Percentiles rank a stretch among this genome's conserved stretches.
Conservation (phyloP, 2,888 invertebrate genomes). For the Dorcus hopei region DNA sequence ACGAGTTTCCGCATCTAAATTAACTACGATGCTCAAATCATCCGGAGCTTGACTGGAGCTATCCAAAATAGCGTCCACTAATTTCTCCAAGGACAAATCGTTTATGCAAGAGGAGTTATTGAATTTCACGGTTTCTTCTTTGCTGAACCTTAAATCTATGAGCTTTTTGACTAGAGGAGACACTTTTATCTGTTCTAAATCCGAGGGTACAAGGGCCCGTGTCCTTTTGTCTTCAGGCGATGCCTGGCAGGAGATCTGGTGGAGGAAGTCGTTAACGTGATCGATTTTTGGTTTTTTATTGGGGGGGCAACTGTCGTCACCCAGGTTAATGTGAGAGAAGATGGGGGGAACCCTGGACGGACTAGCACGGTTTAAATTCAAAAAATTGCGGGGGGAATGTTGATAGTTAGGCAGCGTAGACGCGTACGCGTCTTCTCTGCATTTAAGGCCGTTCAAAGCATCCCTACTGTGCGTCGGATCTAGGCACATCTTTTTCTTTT, state of each 20-base stretch:
- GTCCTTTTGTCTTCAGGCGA: conserved; percentile 35
- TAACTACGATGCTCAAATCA: conserved; percentile 29
- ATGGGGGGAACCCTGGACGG: conserved; percentile 44
- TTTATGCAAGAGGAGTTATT: conserved; percentile 55
- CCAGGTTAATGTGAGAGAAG: conserved; percentile 51
- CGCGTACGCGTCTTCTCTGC: conserved; percentile 42
- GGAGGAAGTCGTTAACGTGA: conserved; percentile 41
- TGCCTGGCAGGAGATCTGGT: conserved; percentile 38
- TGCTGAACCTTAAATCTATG: conserved; percentile 58
- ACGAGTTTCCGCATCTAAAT: conserved; percentile 24
- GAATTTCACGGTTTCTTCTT: conserved; percentile 28
- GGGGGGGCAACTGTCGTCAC: conserved; percentile 41
- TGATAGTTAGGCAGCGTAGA: conserved; percentile 55
- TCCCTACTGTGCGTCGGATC: conserved; percentile 32
- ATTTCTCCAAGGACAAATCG: conserved; percentile 57
- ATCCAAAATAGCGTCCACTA: conserved; percentile 62
- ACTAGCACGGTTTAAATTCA: conserved; percentile 49
- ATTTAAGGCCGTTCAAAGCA: conserved; percentile 16
- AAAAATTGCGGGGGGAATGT: conserved; percentile 47
- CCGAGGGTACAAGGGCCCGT: conserved; percentile 20
- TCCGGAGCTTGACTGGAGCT: conserved; percentile 46
- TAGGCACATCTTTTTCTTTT: conserved; percentile 44
- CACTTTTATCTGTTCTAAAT: conserved; percentile 43
- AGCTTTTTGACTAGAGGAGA: conserved; percentile 61
- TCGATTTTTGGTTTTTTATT: conserved; percentile 44